A percentile compares a stretch with the other conserved stretches of the same genome.
phyloP scores from a whole-genome alignment of 2,797 vertebrate genomes.

The Poecilia wingei region DNA sequence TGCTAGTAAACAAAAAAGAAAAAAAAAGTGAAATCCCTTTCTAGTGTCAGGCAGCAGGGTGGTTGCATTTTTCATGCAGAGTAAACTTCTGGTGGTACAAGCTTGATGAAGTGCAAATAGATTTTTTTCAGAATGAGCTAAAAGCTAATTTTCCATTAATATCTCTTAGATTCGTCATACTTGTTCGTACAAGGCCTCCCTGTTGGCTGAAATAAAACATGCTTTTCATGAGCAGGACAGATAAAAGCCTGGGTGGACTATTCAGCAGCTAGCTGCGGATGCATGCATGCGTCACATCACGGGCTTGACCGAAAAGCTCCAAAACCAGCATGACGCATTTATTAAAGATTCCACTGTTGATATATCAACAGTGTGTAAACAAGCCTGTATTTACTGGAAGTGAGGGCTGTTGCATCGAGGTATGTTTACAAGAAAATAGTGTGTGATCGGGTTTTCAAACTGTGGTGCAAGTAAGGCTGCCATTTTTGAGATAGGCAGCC shows the following conservation, averaged over 20 bases:
- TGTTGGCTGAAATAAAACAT: conserved; percentile 35
- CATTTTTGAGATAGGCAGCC: too few relatives aligned
- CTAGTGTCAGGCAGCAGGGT: background rate
- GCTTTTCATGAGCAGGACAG: conserved; percentile 41
- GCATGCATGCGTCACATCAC: conserved; percentile 5
- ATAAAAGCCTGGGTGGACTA: conserved; percentile 27
- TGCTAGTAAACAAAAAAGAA: background rate
- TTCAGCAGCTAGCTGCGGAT: conserved; percentile 20
- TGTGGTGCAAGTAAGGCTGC: background rate
- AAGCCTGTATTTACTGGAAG: background rate
- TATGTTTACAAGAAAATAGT: background rate
- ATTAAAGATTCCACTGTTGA: conserved; percentile 5
- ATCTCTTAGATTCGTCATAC: conserved; percentile 26
- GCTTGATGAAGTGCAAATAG: conserved; percentile 62
- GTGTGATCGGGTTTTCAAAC: background rate
- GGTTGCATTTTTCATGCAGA: conserved; percentile 38
- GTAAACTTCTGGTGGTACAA: conserved; percentile 42
- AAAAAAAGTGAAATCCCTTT: background rate
- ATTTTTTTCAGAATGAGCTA: conserved; percentile 15
- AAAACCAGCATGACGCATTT: conserved; percentile 8
- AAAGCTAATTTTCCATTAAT: conserved; percentile 34
- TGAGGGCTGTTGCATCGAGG: background rate
- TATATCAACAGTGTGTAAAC: background rate
- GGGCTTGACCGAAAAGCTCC: conserved; percentile 2
- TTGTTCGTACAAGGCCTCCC: conserved; percentile 42